A percentile compares a stretch with the other conserved stretches of the same genome.
These are phyloP conservation scores for Ornithoptera alexandrae DNA, from an alignment of 2,888 invertebrate genomes.

Conservation along the genomic window DNA sequence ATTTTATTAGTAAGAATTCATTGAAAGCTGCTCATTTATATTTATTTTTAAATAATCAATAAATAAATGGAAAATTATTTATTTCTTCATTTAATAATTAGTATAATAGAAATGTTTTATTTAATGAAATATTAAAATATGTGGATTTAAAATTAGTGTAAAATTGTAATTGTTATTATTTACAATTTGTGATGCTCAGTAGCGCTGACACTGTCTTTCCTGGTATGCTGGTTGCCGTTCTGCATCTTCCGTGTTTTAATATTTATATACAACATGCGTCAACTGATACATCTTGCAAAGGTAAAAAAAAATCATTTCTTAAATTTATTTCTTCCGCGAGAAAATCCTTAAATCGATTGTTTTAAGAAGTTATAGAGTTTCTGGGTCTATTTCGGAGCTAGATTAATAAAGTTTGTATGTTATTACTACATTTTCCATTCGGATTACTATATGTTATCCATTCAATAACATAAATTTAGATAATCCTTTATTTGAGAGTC, in stretches of 20 bases:
- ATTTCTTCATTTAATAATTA: not conserved
- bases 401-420: too few species aligned
- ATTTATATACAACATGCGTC: conserved; percentile 44
- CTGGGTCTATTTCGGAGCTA: too few species aligned
- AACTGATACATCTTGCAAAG: conserved; percentile 42
- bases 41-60: too few species aligned
- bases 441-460: too few species aligned
- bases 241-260: conserved; percentile 53
- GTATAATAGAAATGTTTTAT: too few species aligned
- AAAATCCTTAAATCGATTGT: too few species aligned
- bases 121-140: too few species aligned
- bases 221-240: conserved; percentile 68
- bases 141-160: not conserved
- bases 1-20: not conserved
- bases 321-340: not conserved
- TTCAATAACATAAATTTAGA: too few species aligned
- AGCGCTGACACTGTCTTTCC: conserved; percentile 66
- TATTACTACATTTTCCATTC: too few species aligned
- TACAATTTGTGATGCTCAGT: conserved; percentile 48
- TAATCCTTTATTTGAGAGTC: too few species aligned
- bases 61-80: not conserved
- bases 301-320: conserved; percentile 39
- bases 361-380: too few species aligned
- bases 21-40: not conserved
- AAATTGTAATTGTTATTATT: not conserved